Base-by-base conservation (phyloP, 2,888 invertebrate species). In the Parnassius orleans region DNA sequence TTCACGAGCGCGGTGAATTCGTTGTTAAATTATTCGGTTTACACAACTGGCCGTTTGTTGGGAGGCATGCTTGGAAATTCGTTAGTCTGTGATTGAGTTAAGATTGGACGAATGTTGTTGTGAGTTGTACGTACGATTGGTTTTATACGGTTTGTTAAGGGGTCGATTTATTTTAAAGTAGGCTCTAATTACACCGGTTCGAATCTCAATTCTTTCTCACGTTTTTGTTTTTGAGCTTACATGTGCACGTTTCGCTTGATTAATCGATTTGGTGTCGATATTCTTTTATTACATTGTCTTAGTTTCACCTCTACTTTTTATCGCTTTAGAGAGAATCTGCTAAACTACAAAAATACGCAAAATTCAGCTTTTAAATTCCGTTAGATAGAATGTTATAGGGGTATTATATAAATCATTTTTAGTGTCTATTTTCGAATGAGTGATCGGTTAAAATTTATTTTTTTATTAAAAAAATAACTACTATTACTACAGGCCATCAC, bases 201-300 rank as follows among this genome's bases (percentile, higher is more conserved):
- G 78, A 83, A 84, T 80, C 68, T 68, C 7, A 78, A 72, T 79
- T 79, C 81, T 82, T 88, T 90, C 90, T 89, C 90, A 90, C 90
- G 90, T 90, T 89, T 87, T 87, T 85, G 79, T 86, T 84, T 84
- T 83, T 84, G 83, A 79, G 79, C 73, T 81, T 81, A 83, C 76
- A 77, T 73, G 67, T 74, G 66, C 62, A 66, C 73, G 71, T 68
- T 70, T 66, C 69, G 69, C 70, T 75, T 69, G 70, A 81, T 78
- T 82, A 87, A 86, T 86, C 79, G 80, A 87, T 88, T 87, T 73
- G 78, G 77, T 74, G 73, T 77, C 77, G 79, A 76, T 80, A 78
- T 75, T 79, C 76, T 82, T 80, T 81, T 78, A 33, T 33, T 33
- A 7, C 33, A 33, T 33, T 33, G 33, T 7, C 33, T 33, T 33